Evolutionary conservation across 2,888 invertebrate species (phyloP).

Genomic region (Drosophila gaucha): DNA sequence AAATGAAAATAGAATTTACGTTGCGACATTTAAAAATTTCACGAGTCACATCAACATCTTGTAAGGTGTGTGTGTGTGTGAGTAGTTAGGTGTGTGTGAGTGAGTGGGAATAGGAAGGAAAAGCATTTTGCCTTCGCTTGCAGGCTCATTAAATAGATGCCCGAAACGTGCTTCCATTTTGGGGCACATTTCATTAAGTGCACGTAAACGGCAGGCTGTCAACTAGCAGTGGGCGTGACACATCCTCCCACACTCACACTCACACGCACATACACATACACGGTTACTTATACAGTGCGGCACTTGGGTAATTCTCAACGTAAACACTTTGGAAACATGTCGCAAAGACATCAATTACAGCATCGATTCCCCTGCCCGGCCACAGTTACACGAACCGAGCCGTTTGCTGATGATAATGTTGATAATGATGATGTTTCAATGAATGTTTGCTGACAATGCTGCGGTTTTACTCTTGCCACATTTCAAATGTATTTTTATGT

Average conservation of each 20-base stretch:
- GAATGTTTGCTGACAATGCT: constrained; percentile 75
- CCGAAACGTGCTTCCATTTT: constrained; percentile 78
- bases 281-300: constrained; percentile 45
- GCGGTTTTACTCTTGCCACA: constrained; percentile 63
- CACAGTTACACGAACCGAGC: constrained; percentile 26
- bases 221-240: constrained; percentile 68
- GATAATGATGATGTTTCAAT: constrained; percentile 71
- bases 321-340: constrained; percentile 82
- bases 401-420: constrained; percentile 41
- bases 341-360: constrained; percentile 84
- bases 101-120: background rate
- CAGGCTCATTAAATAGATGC: constrained; percentile 80
- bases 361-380: constrained; percentile 61
- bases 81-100: background rate
- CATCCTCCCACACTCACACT: constrained; percentile 8
- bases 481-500: constrained; percentile 75
- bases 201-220: constrained; percentile 76
- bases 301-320: constrained; percentile 78
- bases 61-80: background rate
- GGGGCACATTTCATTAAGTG: constrained; percentile 80
- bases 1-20: constrained; percentile 75
- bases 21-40: constrained; percentile 74
- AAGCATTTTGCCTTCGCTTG: constrained; percentile 41
- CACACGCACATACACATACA: constrained; percentile 13
- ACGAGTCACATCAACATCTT: constrained; percentile 25